A percentile compares a stretch with the other conserved stretches of the same genome.
Conservation (phyloP, 1,140 invertebrate genomes). For the Sarcophaga peregrina region DNA sequence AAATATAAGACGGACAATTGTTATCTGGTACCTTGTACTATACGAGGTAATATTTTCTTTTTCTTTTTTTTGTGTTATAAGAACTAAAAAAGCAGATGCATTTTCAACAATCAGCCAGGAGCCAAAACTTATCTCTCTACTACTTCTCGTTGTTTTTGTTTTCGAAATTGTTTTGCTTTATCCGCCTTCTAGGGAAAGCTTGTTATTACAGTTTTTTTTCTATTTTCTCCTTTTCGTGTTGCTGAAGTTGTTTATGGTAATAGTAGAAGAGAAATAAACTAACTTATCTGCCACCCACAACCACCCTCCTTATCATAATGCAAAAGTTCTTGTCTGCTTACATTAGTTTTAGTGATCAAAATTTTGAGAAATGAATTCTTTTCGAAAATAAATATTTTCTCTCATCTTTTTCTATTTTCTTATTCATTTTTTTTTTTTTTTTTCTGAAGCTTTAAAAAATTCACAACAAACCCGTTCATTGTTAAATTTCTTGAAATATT, state of each 20-base stretch:
- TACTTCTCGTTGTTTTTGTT: background rate
- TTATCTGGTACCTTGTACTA: background rate
- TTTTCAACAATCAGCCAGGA: constrained; percentile 5
- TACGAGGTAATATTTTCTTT: background rate
- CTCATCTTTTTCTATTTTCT: no score
- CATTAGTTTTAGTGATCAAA: background rate
- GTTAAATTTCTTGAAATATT: no score
- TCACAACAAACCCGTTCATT: no score
- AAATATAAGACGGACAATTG: background rate
- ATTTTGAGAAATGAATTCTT: constrained; percentile 25
- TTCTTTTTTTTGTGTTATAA: background rate
- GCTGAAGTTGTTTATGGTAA: background rate
- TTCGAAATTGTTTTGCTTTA: background rate
- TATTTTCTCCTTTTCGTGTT: background rate
- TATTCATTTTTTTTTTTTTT: no score
- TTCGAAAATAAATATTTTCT: background rate
- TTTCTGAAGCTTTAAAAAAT: no score
- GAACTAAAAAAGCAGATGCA: constrained; percentile 9
- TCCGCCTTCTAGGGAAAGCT: no score
- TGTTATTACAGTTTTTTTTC: background rate
- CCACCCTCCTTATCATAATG: constrained; percentile 5
- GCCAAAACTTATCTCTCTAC: background rate
- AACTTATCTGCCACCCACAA: background rate
- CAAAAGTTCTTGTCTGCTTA: constrained; percentile 12
- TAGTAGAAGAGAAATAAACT: background rate